Evolutionary conservation across 1,140 invertebrate genomes (phyloP), one percentile per base, ranked within the genome.

Genomic region (Tribolium castaneum): DNA sequence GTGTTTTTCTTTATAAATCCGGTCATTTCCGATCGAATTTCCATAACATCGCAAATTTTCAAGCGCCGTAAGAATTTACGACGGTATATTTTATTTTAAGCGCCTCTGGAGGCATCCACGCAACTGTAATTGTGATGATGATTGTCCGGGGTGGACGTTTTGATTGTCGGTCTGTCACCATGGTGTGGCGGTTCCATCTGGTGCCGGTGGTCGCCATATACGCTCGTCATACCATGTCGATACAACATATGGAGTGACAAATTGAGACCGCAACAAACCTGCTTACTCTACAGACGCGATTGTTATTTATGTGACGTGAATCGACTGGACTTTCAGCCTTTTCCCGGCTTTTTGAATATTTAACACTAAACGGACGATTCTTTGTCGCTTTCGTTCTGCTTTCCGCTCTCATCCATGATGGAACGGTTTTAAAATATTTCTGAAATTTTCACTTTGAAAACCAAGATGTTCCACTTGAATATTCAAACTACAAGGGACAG

Each of bases 161-260:
- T 66, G 59, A 35, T 35, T 35, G 59, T 66, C 59, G 59, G 59
- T 66, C 30, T 66, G 59, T 66, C 59, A 66, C 12, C 59, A 59
- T 59, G 59, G 59, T 66, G 51, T 19, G 12, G 59, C 30, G 25
- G 59, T 39, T 59, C 54, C 59, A 66, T 34, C 59, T 66, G 59
- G 59, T 66, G 59, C 34, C 12, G 30, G 59, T 35, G 59, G 25
- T 30, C 14, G 30, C 54, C 25, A 34, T 25, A 76, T 70, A 79
- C 22, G 59, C 78, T 79, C 78, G 74, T 79, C 78, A 79, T 79
- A 66, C 56, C 70, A 75, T 79, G 78, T 79, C 78, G 73, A 79
- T 79, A 76, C 78, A 76, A 70, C 73, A 79, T 70, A 75, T 76
- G 78, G 54, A 54, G 74, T 79, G 78, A 79, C 70, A 79, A 79